Evolutionary conservation across 2,888 invertebrate species (phyloP), one percentile per base, ranked within the genome.

Genomic region (Ligdia adustata): DNA sequence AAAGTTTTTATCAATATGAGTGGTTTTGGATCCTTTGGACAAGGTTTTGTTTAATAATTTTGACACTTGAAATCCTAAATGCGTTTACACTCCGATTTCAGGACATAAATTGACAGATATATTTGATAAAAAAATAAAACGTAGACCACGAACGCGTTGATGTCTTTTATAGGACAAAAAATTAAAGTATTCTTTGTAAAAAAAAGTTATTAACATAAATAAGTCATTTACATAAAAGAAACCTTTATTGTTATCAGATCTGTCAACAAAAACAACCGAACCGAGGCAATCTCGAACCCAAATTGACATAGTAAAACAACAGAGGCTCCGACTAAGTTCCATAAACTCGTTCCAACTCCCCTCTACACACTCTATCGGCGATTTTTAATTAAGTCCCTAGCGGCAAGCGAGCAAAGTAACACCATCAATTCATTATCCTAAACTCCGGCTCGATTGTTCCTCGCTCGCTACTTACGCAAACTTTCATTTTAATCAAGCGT

Each of bases 401-500:
- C 78, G 80, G 72, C 82, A 80, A 83, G 83, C 85, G 84, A 78
- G 85, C 84, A 75, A 84, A 85, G 89, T 87, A 88, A 89, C 90
- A 88, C 89, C 88, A 90, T 89, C 88, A 90, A 90, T 90, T 89
- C 89, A 90, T 89, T 90, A 90, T 88, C 88, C 90, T 89, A 89
- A 90, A 89, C 90, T 90, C 88, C 72, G 79, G 79, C 84, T 81
- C 87, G 88, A 90, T 89, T 89, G 88, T 89, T 89, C 84, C 83
- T 80, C 85, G 88, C 81, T 82, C 85, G 88, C 84, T 89, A 90
- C 90, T 90, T 90, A 89, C 84, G 86, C 88, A 88, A 90, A 90
- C 89, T 90, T 89, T 90, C 87, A 90, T 90, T 90, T 90, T 90
- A 89, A 90, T 90, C 90, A 90, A 89, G 88, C 90, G 86, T 90